Base-by-base conservation (phyloP, 2,888 invertebrate genomes). In the Chrysodeixis includens region DNA sequence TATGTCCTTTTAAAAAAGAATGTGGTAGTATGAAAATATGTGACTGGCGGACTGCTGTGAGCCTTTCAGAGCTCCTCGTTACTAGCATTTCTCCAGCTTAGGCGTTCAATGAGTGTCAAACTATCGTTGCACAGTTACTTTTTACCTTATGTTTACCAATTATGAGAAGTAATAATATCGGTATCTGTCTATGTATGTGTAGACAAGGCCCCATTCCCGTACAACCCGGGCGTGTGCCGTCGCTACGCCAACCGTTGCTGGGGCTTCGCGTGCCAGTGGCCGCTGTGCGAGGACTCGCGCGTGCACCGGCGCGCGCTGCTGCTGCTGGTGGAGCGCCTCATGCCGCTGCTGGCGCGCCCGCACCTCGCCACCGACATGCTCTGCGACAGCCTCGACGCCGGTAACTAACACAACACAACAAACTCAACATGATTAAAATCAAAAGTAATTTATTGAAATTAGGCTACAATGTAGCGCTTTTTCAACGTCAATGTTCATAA, bases 301-400 rank as follows among this genome's bases (percentile, higher is more conserved):
- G 96, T 96, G 2, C 98, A 98, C 85, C 97, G 97, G 64, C 97
- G 97, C 79, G 96, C 98, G 61, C 94, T 99, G 51, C 95, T 98
- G 71, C 96, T 98, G 61, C 93, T 99, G 12, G 96, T 99, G 58
- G 98, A 99, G 88, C 96, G 97, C 62, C 96, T 99, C 30, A 95
- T 99, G 94, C 96, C 97, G 18, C 96, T 98, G 89, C 95, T 99
- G 77, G 96, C 96, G 46, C 97, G 97, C 82, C 99, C 99, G 10
- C 95, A 98, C 62, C 94, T 98, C 69, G 96, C 99, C 79, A 98
- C 98, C 1, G 99, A 99, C 89, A 99, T 99, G 93, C 96, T 99
- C 22, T 98, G 98, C 95, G 97, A 98, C 84, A 98, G 98, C 0
- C 96, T 99, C 75, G 97, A 98, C 86, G 96, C 97, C 55, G 97